Evolutionary conservation across 2,113 vertebrate species (phyloP).

Genomic region (Siphamia tubifer): DNA sequence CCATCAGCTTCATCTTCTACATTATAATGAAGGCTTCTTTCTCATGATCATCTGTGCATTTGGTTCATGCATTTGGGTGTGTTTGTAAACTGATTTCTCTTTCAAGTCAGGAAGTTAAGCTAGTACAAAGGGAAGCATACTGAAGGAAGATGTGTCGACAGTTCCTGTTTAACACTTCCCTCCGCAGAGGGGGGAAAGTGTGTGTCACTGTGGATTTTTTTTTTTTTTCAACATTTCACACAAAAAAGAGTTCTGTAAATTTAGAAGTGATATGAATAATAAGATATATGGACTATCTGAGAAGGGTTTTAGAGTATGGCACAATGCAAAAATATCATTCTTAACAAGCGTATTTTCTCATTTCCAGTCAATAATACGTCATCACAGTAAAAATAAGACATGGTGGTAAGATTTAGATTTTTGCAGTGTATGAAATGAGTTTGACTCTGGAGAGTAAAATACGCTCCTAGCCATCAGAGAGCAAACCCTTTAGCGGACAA

Average conservation of each 20-base stretch:
- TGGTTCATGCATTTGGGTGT: neutral
- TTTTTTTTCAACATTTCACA: neutral
- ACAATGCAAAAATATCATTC: too few relatives aligned
- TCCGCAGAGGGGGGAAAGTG: constrained; percentile 47
- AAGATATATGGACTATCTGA: neutral
- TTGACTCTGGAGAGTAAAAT: too few relatives aligned
- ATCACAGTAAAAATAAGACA: too few relatives aligned
- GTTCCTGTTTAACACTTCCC: constrained; percentile 65
- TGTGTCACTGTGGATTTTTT: constrained; percentile 28
- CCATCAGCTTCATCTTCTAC: neutral
- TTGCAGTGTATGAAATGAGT: too few relatives aligned
- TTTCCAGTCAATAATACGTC: too few relatives aligned
- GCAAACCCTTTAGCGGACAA: too few relatives aligned
- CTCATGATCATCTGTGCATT: neutral
- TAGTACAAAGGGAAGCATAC: constrained; percentile 48
- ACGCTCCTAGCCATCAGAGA: too few relatives aligned
- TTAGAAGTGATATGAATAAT: neutral
- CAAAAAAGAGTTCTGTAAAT: neutral
- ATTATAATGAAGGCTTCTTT: neutral
- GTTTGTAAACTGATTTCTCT: constrained; percentile 28
- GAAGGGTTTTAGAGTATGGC: too few relatives aligned
- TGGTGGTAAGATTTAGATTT: too few relatives aligned
- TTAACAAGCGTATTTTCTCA: too few relatives aligned
- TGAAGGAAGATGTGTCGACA: constrained; percentile 57
- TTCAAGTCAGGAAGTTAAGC: constrained; percentile 50